A percentile compares a stretch with the other conserved stretches of the same genome.
phyloP scores from a whole-genome alignment of 2,113 vertebrate genomes.

The Trematocara variabile region DNA sequence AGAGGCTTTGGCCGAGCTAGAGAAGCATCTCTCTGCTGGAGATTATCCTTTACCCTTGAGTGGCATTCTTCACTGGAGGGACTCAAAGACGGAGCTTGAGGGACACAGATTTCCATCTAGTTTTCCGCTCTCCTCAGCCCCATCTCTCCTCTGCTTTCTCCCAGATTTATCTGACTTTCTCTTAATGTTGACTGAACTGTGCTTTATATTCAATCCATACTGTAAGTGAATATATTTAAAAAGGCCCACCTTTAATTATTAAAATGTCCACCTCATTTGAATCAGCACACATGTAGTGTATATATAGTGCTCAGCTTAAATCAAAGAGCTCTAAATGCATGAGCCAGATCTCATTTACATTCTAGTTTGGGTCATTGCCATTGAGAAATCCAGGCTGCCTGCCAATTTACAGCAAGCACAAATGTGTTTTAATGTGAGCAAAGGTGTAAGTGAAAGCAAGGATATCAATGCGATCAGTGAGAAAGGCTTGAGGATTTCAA shows the following conservation, averaged over 20 bases:
- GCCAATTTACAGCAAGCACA: slow-evolving; percentile 46
- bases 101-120: slow-evolving; percentile 61
- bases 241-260: slow-evolving; percentile 14
- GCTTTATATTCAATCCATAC: not conserved
- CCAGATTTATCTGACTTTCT: not conserved
- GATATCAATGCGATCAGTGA: slow-evolving; percentile 23
- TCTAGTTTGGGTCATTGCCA: slow-evolving; percentile 42
- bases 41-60: slow-evolving; percentile 69
- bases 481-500: slow-evolving; percentile 17
- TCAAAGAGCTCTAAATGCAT: slow-evolving; percentile 32
- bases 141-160: not conserved
- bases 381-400: slow-evolving; percentile 33
- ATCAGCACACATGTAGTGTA: not conserved
- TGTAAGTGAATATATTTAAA: not conserved
- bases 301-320: slow-evolving; percentile 24
- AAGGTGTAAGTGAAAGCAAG: slow-evolving; percentile 46
- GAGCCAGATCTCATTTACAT: slow-evolving; percentile 49
- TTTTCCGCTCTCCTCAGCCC: slow-evolving; percentile 24
- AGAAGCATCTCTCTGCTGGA: slow-evolving; percentile 45
- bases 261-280: slow-evolving; percentile 3
- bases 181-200: not conserved
- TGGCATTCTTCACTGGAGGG: slow-evolving; percentile 59
- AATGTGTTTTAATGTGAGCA: slow-evolving; percentile 40
- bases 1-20: slow-evolving; percentile 43
- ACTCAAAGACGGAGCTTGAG: slow-evolving; percentile 51